Percentiles rank a stretch among this genome's conserved stretches.
These are phyloP conservation scores for Phenganax marumi DNA, from an alignment of 92 coral and sea anemone genomes.

Conservation along the genomic window DNA sequence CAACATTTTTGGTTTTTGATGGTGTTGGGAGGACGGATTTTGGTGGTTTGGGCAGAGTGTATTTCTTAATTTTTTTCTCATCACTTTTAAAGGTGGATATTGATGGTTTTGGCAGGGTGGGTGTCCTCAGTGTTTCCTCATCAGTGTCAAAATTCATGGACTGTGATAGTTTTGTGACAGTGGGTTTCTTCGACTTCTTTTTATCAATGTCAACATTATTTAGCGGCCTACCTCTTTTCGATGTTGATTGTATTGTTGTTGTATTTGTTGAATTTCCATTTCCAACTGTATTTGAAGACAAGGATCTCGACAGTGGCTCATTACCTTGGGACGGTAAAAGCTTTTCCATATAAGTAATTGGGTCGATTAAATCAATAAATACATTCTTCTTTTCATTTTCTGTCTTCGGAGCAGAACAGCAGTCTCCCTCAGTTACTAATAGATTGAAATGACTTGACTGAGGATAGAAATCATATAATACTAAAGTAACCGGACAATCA, in stretches of 20 bases:
- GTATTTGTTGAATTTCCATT: constrained; percentile 14
- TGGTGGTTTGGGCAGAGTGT: not conserved
- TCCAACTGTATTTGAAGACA: constrained; percentile 10
- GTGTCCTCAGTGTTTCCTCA: not conserved
- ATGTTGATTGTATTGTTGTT: constrained; percentile 3
- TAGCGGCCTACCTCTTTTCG: constrained; percentile 8
- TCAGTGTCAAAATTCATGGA: not conserved
- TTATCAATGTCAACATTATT: no score
- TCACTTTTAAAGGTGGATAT: not conserved
- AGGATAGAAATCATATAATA: constrained; percentile 9
- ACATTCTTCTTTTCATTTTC: constrained; percentile 40
- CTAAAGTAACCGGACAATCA: constrained; percentile 59
- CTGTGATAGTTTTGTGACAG: no score
- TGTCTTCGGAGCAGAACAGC: constrained; percentile 51
- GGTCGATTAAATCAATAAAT: constrained; percentile 33
- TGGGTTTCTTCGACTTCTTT: no score
- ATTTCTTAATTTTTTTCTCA: not conserved
- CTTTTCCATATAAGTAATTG: constrained; percentile 32
- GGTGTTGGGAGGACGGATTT: no score
- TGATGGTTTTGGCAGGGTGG: not conserved
- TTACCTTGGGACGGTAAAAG: constrained; percentile 16
- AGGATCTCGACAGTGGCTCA: no score
- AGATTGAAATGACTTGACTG: no score
- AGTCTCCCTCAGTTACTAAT: constrained; percentile 42
- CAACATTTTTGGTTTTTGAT: no score